Base-by-base conservation (phyloP, 1,140 invertebrate species). In the Colletes latitarsis region DNA sequence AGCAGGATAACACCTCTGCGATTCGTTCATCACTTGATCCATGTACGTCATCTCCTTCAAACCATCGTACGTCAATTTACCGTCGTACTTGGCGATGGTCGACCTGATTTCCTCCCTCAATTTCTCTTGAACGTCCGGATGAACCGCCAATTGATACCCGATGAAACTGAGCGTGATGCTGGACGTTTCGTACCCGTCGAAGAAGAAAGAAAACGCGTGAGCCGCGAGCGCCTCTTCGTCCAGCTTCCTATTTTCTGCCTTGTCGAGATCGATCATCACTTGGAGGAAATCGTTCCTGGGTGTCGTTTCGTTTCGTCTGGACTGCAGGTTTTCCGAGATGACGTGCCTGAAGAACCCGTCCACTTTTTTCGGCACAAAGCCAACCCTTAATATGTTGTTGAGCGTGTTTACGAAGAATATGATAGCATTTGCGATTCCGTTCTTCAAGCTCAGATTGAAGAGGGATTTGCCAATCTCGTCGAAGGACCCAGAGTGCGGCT, bases 241-340 rank as follows among this genome's bases (percentile, higher is more conserved):
- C 3, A 72, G 17, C 88, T 88, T 39, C 67, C 83, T 49, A 83
- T 83, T 58, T 86, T 52, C 9, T 0, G 41, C 6, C n/a, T 82
- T 82, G 4, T 82, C 67, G 0, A 70, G 67, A 3, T 86, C 82
- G 10, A 85, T 55, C 58, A 88, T 77, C 17, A 89, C 9, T 58
- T 91, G 87, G 0, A 91, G 49, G 41, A 88, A 89, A 57, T 92
- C 90, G 46, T 90, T 84, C 2, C 85, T 77, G 0, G 39, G 57
- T 0, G 1, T 17, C 10, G 64, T 19, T 0, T 70, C 46, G 6
- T 75, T 74, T 19, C 63, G 19, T 60, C 88, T 82, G 0, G 64
- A 0, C 0, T 79, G n/a, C 3, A 89, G 4, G 1, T 84, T 77
- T 5, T 79, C 69, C 5, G 60, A 60, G 0, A 88, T 72, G 6